Evolutionary conservation across 2,797 vertebrate genomes (phyloP).

Genomic region (Echeneis naucrates): DNA sequence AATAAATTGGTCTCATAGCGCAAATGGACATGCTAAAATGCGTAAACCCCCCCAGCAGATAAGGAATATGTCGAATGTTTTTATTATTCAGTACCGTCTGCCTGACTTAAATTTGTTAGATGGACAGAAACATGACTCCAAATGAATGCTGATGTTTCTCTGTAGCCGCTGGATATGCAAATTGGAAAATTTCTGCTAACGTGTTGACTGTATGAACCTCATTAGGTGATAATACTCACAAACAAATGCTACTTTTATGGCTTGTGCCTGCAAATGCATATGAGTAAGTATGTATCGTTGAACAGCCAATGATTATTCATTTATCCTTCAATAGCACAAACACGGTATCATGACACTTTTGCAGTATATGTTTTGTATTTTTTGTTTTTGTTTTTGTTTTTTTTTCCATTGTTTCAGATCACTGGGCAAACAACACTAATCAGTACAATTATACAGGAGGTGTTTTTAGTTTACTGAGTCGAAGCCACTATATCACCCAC

Average conservation of each 20-base stretch:
- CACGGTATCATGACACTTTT: no score
- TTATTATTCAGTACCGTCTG: no score
- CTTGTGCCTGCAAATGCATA: not conserved
- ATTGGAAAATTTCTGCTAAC: not conserved
- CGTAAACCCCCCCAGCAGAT: no score
- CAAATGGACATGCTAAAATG: no score
- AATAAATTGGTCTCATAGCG: no score
- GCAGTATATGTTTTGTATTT: no score
- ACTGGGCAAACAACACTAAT: slow-evolving; percentile 52
- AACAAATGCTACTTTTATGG: not conserved
- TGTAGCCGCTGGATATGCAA: not conserved
- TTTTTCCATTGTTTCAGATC: slow-evolving; percentile 7
- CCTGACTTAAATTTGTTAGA: not conserved
- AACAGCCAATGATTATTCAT: not conserved
- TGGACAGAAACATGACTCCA: not conserved
- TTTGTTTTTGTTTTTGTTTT: no score
- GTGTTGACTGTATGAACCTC: no score
- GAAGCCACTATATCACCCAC: slow-evolving; percentile 62
- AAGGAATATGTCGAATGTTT: no score
- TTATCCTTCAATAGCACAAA: not conserved
- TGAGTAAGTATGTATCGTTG: no score
- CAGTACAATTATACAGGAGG: slow-evolving; percentile 71
- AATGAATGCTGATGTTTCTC: not conserved
- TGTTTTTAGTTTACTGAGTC: slow-evolving; percentile 56
- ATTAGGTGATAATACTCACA: no score